Base-by-base conservation (phyloP, 2,888 invertebrate genomes). In the Eupeodes latifasciatus region DNA sequence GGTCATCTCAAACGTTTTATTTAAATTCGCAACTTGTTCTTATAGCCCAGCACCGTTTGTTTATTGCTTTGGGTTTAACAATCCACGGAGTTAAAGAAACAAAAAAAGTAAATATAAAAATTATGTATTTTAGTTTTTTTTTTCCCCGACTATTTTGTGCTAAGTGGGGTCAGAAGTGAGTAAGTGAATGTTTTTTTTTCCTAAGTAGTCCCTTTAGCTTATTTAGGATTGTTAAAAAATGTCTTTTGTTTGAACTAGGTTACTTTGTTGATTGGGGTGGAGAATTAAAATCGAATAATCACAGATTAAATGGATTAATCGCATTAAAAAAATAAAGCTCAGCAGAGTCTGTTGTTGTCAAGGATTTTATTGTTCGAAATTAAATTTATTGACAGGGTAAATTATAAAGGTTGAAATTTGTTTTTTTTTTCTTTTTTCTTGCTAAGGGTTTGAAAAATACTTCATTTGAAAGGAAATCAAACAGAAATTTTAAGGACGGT, bases 1-100 rank as follows among this genome's bases (percentile, higher is more conserved):
- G 57, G 72, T 74, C 74, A 62, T 44, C 57, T 75, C 53, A 86
- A 75, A 78, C 69, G 62, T 78, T 78, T 75, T 78, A 86, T 86
- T 86, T 86, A 86, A 82, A 86, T 82, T 86, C 85, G 85, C 74
- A 86, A 82, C 85, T 86, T 86, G 85, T 82, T 62, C 57, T 57
- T 69, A 40, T 40, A 9, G 40, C 40, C 62, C 67, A 78, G 85
- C 75, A 69, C 66, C 47, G 78, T 78, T 79, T 75, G 85, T 82
- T 86, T 86, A 82, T 86, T 64, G 77, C 74, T 51, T 11, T n/a
- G 57, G 62, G 62, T 76, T 64, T 67, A 53, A 55, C 16, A 74
- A 44, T 11, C 19, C 9, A 4, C 16, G 11, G 36, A 40, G 6
- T 1, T 6, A n/a, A 11, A 27, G 44, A 71, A 69, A 9, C 16